A percentile compares a stretch with the other conserved stretches of the same genome.
Evolutionary conservation across 2,113 vertebrate genomes (phyloP).

Genomic region (Electrona antarctica): DNA sequence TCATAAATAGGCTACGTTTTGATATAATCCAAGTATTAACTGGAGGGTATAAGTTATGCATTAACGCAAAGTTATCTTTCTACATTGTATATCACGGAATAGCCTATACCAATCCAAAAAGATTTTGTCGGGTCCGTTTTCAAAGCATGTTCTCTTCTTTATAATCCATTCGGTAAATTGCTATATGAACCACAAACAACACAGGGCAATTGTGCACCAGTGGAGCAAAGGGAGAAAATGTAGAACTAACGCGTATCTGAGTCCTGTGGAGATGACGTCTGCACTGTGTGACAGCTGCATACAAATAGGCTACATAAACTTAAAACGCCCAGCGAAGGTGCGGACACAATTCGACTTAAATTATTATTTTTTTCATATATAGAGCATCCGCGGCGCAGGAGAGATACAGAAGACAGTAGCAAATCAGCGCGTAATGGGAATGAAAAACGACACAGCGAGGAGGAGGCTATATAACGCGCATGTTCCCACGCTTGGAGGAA

Average conservation of each 20-base stretch:
- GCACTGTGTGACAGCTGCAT: slow-evolving; percentile 65
- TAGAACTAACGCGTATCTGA: slow-evolving; percentile 51
- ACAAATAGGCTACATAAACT: slow-evolving; percentile 62
- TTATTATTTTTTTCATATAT: background rate
- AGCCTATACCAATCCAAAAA: slow-evolving; percentile 14
- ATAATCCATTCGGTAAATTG: slow-evolving; percentile 25
- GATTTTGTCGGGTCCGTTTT: slow-evolving; percentile 18
- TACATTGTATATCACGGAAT: background rate
- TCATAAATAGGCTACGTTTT: background rate
- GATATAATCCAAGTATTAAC: slow-evolving; percentile 9
- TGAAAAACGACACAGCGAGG: background rate
- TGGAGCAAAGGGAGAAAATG: slow-evolving; percentile 16
- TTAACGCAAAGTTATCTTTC: slow-evolving; percentile 36
- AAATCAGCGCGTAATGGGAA: slow-evolving; percentile 36
- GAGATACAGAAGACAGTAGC: slow-evolving; percentile 6
- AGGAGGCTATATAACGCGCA: slow-evolving; percentile 3
- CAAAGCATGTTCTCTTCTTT: slow-evolving; percentile 19
- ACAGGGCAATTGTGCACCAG: slow-evolving; percentile 25
- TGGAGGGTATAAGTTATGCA: background rate
- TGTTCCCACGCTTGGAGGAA: slow-evolving; percentile 38
- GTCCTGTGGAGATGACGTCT: slow-evolving; percentile 67
- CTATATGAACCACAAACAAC: slow-evolving; percentile 27
- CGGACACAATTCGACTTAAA: slow-evolving; percentile 14
- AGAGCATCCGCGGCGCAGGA: slow-evolving; percentile 7
- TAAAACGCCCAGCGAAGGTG: slow-evolving; percentile 32